phyloP scores from a whole-genome alignment of 2,888 invertebrate species.

The Drosophila kambysellisi region DNA sequence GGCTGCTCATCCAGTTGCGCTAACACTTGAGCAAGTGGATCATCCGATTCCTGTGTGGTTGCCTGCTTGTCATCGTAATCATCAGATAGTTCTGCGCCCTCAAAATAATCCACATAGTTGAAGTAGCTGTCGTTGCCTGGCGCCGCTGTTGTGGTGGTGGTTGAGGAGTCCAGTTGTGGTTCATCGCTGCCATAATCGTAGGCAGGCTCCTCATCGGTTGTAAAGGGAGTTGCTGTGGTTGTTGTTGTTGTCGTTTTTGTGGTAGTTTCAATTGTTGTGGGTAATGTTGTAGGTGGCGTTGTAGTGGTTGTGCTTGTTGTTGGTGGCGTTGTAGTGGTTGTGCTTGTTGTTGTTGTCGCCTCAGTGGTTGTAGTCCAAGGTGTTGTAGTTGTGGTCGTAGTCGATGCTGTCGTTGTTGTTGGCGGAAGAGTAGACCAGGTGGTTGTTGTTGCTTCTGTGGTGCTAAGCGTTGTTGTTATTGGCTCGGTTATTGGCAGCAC shows the following conservation, averaged over 20 bases:
- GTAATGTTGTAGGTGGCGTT: background rate
- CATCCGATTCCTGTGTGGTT: slow-evolving; percentile 57
- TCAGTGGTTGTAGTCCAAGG: slow-evolving; percentile 36
- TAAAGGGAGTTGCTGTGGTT: slow-evolving; percentile 41
- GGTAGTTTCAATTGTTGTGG: slow-evolving; percentile 3
- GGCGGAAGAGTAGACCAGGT: slow-evolving; percentile 30
- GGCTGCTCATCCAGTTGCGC: slow-evolving; percentile 53
- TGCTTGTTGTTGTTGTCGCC: slow-evolving; percentile 22
- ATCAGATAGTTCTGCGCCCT: slow-evolving; percentile 64
- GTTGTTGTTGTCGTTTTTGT: slow-evolving; percentile 47
- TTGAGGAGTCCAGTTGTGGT: slow-evolving; percentile 42
- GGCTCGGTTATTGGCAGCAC: slow-evolving; percentile 47
- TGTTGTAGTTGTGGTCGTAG: slow-evolving; percentile 27
- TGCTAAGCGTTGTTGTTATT: slow-evolving; percentile 30
- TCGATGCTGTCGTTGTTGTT: slow-evolving; percentile 26
- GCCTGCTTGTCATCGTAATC: slow-evolving; percentile 27
- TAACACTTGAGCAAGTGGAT: slow-evolving; percentile 63
- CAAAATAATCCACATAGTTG: slow-evolving; percentile 82
- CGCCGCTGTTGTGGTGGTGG: slow-evolving; percentile 57
- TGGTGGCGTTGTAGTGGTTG: background rate
- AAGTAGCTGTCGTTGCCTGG: slow-evolving; percentile 80
- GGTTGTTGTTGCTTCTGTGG: slow-evolving; percentile 32
- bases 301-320: slow-evolving; percentile 9
- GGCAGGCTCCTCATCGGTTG: slow-evolving; percentile 59
- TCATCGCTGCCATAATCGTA: slow-evolving; percentile 66